Base-by-base conservation (phyloP, 2,113 vertebrate species). In the Hippocampus zosterae region DNA sequence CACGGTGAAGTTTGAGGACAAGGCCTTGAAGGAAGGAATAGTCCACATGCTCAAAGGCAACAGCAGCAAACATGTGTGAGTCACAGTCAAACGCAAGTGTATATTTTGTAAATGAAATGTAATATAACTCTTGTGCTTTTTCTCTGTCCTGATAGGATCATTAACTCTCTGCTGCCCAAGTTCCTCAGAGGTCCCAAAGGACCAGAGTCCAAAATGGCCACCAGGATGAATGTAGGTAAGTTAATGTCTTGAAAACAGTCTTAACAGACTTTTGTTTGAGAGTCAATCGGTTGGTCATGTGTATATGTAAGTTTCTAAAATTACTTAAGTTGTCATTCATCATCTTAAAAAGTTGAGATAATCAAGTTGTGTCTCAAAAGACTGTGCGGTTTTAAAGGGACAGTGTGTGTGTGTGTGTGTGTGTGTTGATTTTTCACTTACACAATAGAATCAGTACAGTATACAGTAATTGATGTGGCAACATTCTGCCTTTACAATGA, bases 1-100 rank as follows among this genome's bases (percentile, higher is more conserved):
- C 81, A 90, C 89, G 0, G 84, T 91, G 62, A 91, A 89, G 71
- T 92, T 91, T 12, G 62, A 90, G 9, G 87, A 91, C 41, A 46
- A 57, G 21, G 72, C 66, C 19, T 71, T 91, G 76, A 84, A 77
- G 44, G 85, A 92, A 9, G 85, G 82, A 12, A 90, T 94, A 9
- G 80, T 94, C 27, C 79, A 83, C 41, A 91, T 89, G 91, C 88
- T 94, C 2, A 78, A 77, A 70, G 91, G 89, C 18, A 74, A 84
- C 72, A 76, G 69, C 53, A 90, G 65, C 21, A 82, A 87, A 61
- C 86, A 92, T 15, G 73, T 92, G 93, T 93, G 75, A 83, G 92
- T 76, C 33, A 12, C 62, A 37, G 19, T n/a, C 50, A 9, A 23
- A 57, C 27, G 0, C 16, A 50, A 19, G n/a, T 41, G 19, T 0